These are phyloP conservation scores for Eupithecia exiguata DNA, from an alignment of 2,888 invertebrate species.

Conservation along the genomic window DNA sequence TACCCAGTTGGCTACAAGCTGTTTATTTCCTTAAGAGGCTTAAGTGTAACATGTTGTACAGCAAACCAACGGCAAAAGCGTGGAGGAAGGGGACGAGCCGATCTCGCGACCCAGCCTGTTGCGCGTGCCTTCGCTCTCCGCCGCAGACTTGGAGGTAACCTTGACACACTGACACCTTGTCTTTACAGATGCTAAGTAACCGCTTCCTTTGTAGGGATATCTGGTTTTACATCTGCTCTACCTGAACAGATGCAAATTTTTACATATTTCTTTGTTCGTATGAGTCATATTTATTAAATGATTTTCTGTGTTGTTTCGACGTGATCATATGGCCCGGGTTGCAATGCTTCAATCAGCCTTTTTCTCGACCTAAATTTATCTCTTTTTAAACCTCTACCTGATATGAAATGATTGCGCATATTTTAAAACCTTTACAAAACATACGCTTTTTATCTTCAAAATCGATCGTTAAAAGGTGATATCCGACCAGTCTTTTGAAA, in stretches of 20 bases:
- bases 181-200: conserved; percentile 21
- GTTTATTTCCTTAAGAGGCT: conserved; percentile 26
- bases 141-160: conserved; percentile 83
- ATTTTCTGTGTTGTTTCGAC: neutral
- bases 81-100: conserved; percentile 70
- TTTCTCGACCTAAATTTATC: no score
- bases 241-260: neutral
- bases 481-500: neutral
- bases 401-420: neutral
- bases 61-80: conserved; percentile 56
- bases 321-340: neutral
- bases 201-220: conserved; percentile 1
- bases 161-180: conserved; percentile 38
- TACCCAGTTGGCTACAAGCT: neutral
- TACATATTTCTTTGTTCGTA: neutral
- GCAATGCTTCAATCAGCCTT: neutral
- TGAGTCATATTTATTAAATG: neutral
- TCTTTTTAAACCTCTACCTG: no score
- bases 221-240: neutral
- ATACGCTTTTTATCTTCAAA: neutral
- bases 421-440: neutral
- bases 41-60: conserved; percentile 33
- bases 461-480: neutral
- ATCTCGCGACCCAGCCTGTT: conserved; percentile 83
- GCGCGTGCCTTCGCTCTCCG: conserved; percentile 85